A percentile compares a stretch with the other conserved stretches of the same genome.
Evolutionary conservation across 2,797 vertebrate species (phyloP).

Genomic region (Aythya fuligula): DNA sequence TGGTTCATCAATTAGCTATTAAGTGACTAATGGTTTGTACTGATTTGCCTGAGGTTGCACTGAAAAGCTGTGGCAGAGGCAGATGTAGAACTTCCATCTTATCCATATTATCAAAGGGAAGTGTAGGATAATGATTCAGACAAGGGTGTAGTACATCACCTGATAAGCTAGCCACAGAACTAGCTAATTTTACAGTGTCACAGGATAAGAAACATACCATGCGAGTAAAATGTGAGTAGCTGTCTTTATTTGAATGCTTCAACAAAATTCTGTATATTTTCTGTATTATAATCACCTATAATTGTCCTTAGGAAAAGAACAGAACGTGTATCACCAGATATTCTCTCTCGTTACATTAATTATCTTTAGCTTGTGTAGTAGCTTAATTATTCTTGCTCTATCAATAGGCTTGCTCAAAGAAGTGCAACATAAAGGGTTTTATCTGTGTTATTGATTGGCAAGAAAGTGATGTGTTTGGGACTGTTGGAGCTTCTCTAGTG

Average conservation of each 20-base stretch:
- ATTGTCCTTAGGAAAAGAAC: slow-evolving; percentile 39
- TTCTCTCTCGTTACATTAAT: slow-evolving; percentile 61
- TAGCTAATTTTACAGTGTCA: neutral
- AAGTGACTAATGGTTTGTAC: neutral
- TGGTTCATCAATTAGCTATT: neutral
- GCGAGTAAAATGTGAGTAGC: neutral
- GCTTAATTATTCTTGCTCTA: slow-evolving; percentile 50
- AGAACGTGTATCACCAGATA: slow-evolving; percentile 12
- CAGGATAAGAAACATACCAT: neutral
- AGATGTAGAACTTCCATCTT: neutral
- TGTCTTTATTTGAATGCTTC: slow-evolving; percentile 15
- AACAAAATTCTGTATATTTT: neutral
- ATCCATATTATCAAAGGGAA: neutral
- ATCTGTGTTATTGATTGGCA: slow-evolving; percentile 70
- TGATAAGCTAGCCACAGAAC: neutral
- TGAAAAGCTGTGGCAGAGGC: neutral
- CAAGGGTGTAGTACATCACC: neutral
- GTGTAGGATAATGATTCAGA: neutral
- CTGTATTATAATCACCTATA: neutral
- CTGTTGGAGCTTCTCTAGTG: slow-evolving; percentile 61
- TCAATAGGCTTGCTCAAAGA: slow-evolving; percentile 55
- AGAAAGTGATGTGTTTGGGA: slow-evolving; percentile 48
- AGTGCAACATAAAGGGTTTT: slow-evolving; percentile 57
- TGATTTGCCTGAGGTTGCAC: neutral
- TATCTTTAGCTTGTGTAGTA: slow-evolving; percentile 56